Evolutionary conservation across 2,888 invertebrate species (phyloP), one percentile per base, ranked within the genome.

Genomic region (Chymomyza procnemis): DNA sequence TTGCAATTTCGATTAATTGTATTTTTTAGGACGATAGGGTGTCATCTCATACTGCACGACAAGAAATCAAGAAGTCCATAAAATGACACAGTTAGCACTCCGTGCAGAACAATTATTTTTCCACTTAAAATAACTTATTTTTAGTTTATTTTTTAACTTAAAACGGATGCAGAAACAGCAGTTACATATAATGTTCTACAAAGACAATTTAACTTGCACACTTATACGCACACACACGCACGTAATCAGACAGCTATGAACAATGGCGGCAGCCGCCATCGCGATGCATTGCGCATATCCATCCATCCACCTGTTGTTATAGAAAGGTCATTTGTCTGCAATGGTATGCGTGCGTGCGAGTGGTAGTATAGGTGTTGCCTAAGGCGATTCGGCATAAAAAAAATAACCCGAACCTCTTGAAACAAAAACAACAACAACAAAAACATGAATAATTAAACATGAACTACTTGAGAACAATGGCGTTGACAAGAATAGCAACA

Each of bases 271-370:
- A 26, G 26, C 4, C 26, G 3, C 26, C 26, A 26, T 26, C 12
- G 34, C 34, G 2, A 61, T 21, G 16, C 18, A n/a, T 1, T 12
- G 54, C 50, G 34, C 18, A 34, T 19, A 78, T 78, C 77, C 78
- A 77, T 78, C 77, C 16, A 78, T 78, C 77, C 78, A 77, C 77
- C 77, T 77, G 77, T 77, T 78, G 79, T 78, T 65, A 63, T 58
- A 47, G 19, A 34, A 54, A 52, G 22, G 61, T n/a, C 26, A 48
- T n/a, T 26, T 46, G n/a, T 47, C 14, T 59, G 19, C 18, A n/a
- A 18, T 55, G 12, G 48, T 60, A 3, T 60, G 60, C 47, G 60
- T 48, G 21, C 21, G 16, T 48, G 60, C 18, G 50, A 26, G 50
- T 14, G 4, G 21, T 18, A 18, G 47, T 47, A 48, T 22, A 34